These are phyloP conservation scores for Tragulus kanchil DNA, from an alignment of 2,113 vertebrate species.

Conservation along the genomic window DNA sequence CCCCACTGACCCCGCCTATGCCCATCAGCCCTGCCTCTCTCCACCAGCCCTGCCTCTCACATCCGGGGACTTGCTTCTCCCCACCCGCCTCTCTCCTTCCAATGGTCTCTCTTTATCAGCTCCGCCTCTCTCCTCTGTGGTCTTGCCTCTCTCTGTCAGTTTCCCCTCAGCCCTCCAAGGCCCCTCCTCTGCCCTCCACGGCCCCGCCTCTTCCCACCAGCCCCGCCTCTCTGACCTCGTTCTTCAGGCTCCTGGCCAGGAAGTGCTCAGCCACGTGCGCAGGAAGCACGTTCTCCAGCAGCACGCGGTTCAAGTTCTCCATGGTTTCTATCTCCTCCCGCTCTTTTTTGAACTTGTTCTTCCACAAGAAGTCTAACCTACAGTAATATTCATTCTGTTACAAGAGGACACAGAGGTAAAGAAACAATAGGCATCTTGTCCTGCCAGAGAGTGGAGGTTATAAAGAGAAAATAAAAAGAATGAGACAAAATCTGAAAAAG, in stretches of 20 bases:
- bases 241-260: slow-evolving; percentile 97
- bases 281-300: slow-evolving; percentile 98
- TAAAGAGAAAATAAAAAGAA: slow-evolving; percentile 86
- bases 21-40: too few species aligned
- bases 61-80: too few species aligned
- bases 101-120: too few species aligned
- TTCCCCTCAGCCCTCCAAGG: too few species aligned
- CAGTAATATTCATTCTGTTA: slow-evolving; percentile 99
- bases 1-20: accelerated
- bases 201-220: too few species aligned
- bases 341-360: slow-evolving; percentile 99
- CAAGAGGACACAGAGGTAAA: slow-evolving; percentile 99
- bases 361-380: slow-evolving; percentile 99
- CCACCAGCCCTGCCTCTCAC: too few species aligned
- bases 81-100: too few species aligned
- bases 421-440: slow-evolving; percentile 95
- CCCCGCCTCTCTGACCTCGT: slow-evolving; percentile 91
- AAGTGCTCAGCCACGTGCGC: slow-evolving; percentile 99
- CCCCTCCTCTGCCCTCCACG: background rate
- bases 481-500: slow-evolving; percentile 24
- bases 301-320: slow-evolving; percentile 98
- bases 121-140: accelerated
- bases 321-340: slow-evolving; percentile 99
- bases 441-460: slow-evolving; percentile 87
- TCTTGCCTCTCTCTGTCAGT: background rate